Base-by-base conservation (phyloP, 2,797 vertebrate genomes). In the Amblyopsis hoosieri region DNA sequence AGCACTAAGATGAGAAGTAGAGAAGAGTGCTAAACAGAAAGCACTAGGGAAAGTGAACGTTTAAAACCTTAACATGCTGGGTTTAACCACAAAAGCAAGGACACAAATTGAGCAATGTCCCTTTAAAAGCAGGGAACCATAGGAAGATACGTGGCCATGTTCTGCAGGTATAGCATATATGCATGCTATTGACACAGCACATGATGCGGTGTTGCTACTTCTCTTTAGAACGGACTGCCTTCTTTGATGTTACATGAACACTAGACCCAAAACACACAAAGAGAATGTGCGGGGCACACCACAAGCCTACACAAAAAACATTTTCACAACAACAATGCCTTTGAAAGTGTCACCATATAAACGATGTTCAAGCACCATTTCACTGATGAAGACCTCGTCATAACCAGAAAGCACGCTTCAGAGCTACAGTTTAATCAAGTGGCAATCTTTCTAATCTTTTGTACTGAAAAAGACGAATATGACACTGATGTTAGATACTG, bases 361-460 rank as follows among this genome's bases (percentile, higher is more conserved):
- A 49, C 12, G 1, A 17, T 7, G 12, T n/a, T 80, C 42, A 17
- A 58, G 31, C 74, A 49, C 45, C 54, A 45, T 71, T 57, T 62
- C n/a, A 19, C 8, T 54, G n/a, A 15, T 52, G 58, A 67, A 69
- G 74, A 67, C 77, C 60, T 74, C 15, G 47, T 48, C 72, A 23
- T 67, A 80, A 78, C 71, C 72, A 23, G 68, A 80, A 78, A 69
- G 59, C 75, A 82, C 11, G 11, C 46, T 48, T 10, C 46, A 48
- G n/a, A 48, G 12, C 11, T 48, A n/a, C n/a, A 48, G n/a, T 48
- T 48, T n/a, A 3, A 48, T 48, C 11, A 12, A 12, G 11, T n/a
- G n/a, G 46, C 46, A 48, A 48, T 37, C 33, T 37, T 37, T 37
- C 33, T 6, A 8, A 37, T 37, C 33, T 37, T 37, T 37, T 37